phyloP scores from a whole-genome alignment of 2,888 invertebrate genomes.

The Synergus itoensis region DNA sequence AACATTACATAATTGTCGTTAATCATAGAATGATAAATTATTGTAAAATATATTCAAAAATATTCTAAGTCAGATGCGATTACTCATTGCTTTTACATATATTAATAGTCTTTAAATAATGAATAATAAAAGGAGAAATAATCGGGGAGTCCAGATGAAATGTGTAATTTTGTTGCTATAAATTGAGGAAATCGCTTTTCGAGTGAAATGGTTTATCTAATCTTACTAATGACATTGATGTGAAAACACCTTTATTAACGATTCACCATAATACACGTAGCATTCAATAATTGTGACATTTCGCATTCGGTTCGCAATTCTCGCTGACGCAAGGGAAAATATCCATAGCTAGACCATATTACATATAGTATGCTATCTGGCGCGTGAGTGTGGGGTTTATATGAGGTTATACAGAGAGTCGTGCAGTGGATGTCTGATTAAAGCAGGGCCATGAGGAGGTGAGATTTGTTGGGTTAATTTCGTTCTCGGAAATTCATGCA shows the following conservation, averaged over 20 bases:
- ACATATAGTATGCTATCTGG: neutral
- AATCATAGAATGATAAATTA: too few species aligned
- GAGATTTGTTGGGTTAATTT: slow-evolving; percentile 37
- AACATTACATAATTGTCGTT: too few species aligned
- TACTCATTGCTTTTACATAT: too few species aligned
- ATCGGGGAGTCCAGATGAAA: neutral
- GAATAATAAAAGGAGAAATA: too few species aligned
- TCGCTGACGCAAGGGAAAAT: slow-evolving; percentile 39
- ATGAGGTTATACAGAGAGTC: slow-evolving; percentile 13
- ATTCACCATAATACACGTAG: slow-evolving; percentile 13
- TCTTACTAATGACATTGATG: slow-evolving; percentile 11
- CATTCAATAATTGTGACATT: slow-evolving; percentile 35
- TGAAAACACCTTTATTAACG: slow-evolving; percentile 14
- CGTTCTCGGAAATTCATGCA: slow-evolving; percentile 36
- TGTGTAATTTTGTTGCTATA: neutral
- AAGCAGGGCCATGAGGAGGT: slow-evolving; percentile 25
- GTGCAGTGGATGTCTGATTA: slow-evolving; percentile 36
- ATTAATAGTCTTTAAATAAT: too few species aligned
- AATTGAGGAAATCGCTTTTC: neutral
- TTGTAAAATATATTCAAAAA: too few species aligned
- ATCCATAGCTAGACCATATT: neutral
- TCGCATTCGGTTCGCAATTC: slow-evolving; percentile 37
- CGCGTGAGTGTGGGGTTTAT: neutral
- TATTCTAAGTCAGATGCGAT: too few species aligned
- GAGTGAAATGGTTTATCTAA: slow-evolving; percentile 13